Evolutionary conservation across 2,113 vertebrate species (phyloP), one percentile per base, ranked within the genome.

Genomic region (Rhegmatorhina hoffmannsi): DNA sequence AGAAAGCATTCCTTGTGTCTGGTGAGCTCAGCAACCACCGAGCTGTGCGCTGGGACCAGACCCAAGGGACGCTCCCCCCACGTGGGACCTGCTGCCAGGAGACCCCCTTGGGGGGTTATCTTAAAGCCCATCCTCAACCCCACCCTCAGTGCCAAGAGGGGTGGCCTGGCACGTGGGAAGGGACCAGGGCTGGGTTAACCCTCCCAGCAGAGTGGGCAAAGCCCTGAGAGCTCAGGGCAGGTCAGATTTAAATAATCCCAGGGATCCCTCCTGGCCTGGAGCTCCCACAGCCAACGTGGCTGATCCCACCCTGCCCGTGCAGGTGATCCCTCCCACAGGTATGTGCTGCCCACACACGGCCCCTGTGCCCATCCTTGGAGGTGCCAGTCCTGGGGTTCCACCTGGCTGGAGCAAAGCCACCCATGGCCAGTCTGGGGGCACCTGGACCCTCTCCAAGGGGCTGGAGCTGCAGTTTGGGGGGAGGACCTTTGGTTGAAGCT

Each of bases 301-400:
- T 69, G 73, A 90, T 89, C n/a, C 77, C 52, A 20, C 24, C 7
- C 0, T 0, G 16, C 74, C 50, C 26, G 2, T 9, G 43, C 52
- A 50, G 24, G 21, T 58, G 33, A 0, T 5, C 20, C 49, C 73
- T 38, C 17, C 44, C 24, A 5, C 7, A 29, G 79, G 58, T 10
- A n/a, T 34, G 50, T 26, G 0, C 28, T 15, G 33, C 63, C 62
- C 56, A 26, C 3, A 2, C 44, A 10, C 19, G 16, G 40, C 59
- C 72, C 44, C 11, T 2, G 6, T 17, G 75, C 52, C 47, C 3
- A 0, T 49, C 60, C n/a, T 28, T 0, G 1, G 23, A 17, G 19
- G 7, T 19, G 13, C 46, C 83, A 73, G 36, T 13, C 33, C 33
- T 34, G 33, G 33, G 20, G 18, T n/a, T n/a, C 55, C 34, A 15